Base-by-base conservation (phyloP, 1,140 invertebrate genomes). In the Tribolium castaneum region DNA sequence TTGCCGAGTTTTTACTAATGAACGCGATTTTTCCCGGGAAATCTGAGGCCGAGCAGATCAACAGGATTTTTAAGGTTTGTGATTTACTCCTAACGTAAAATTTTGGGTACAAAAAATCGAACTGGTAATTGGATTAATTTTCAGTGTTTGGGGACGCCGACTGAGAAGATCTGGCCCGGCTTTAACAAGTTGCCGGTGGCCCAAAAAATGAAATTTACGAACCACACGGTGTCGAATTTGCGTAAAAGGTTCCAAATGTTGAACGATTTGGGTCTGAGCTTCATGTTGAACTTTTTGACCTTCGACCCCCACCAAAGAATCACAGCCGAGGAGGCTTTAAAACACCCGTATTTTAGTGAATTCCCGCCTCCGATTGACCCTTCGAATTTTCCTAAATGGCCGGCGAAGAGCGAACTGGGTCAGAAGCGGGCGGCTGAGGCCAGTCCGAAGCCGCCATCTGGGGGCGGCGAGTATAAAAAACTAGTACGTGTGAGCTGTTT, bases 331-430 rank as follows among this genome's bases (percentile, higher is more conserved):
- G 92, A 94, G 62, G 97, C 97, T 0, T 84, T 98, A 1, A 91
- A 93, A 78, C 96, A 99, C 85, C 87, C 91, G 5, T 99, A 98
- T 86, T 99, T 99, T 85, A 92, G 91, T 78, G 98, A 99, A 88
- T 90, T 93, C 30, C 99, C 99, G 0, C 87, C 95, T 71, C 95
- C 98, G 12, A 96, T 99, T 78, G 94, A 97, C 86, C 98, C 98
- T 3, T 93, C 95, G 12, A 97, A 99, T 95, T 99, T 99, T 86
- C 98, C 99, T 2, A 99, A 98, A n/a, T 99, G 98, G 98, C 98
- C 98, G 6, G 98, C 98, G 0, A 99, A 99, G 86, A 98, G 96
- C 73, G 98, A 99, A 87, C 88, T 94, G 50, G 94, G 94, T 54
- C 91, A 92, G 62, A 89, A 92, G 73, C 94, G 93, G 82, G 90